Percentiles rank a stretch among this genome's conserved stretches.
phyloP scores from a whole-genome alignment of 2,113 vertebrate species.

The Scolopax mira region DNA sequence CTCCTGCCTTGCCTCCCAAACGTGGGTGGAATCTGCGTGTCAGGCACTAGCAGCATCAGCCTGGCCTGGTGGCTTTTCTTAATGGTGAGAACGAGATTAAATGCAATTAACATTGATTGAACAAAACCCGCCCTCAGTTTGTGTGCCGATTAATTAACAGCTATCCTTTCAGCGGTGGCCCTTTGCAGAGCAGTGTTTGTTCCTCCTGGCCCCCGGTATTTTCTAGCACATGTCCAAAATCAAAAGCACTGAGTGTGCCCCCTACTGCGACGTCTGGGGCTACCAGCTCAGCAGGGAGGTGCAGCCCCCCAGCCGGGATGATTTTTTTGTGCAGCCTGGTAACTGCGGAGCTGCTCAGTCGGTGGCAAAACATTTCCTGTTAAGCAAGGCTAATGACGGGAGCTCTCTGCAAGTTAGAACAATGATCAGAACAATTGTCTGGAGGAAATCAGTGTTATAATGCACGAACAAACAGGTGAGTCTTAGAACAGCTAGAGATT shows the following conservation, averaged over 20 bases:
- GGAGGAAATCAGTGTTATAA: slow-evolving; percentile 62
- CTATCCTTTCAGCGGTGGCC: slow-evolving; percentile 42
- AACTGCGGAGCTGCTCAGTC: slow-evolving; percentile 44
- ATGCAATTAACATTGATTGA: slow-evolving; percentile 62
- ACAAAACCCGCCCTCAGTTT: slow-evolving; percentile 27
- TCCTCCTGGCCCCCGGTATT: background rate
- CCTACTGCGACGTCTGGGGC: background rate
- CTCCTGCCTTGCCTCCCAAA: background rate
- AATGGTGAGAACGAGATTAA: slow-evolving; percentile 50
- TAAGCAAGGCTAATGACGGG: slow-evolving; percentile 45
- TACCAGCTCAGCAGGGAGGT: background rate
- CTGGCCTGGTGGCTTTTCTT: slow-evolving; percentile 47
- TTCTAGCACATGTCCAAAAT: slow-evolving; percentile 34
- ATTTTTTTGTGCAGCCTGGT: background rate
- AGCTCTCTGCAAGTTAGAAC: slow-evolving; percentile 47
- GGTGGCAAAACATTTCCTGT: slow-evolving; percentile 47
- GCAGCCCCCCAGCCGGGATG: background rate
- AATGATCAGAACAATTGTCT: slow-evolving; percentile 60
- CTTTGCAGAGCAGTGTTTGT: background rate
- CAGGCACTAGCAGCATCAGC: slow-evolving; percentile 15
- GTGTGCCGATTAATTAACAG: slow-evolving; percentile 55
- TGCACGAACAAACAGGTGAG: slow-evolving; percentile 64
- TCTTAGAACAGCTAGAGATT: slow-evolving; percentile 40
- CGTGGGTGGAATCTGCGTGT: slow-evolving; percentile 28
- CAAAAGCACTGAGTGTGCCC: background rate